Evolutionary conservation across 2,113 vertebrate species (phyloP).

Genomic region (Dendropsophus ebraccatus): DNA sequence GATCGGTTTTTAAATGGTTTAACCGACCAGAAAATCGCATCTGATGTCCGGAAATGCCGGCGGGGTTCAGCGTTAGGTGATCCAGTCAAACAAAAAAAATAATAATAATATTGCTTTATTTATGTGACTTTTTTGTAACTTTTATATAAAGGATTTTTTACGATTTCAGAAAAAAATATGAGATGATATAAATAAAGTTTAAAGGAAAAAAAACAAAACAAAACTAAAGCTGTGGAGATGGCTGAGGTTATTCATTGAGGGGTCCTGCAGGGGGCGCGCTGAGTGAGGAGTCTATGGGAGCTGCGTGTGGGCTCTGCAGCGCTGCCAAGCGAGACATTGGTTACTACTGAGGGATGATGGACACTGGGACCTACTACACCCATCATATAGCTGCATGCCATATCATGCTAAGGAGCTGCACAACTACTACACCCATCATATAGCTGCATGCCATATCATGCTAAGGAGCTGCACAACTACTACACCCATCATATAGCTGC

Average conservation of each 20-base stretch:
- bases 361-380: no score
- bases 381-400: no score
- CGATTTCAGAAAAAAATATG: slow-evolving; percentile 37
- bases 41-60: slow-evolving; percentile 37
- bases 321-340: background rate
- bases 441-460: no score
- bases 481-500: no score
- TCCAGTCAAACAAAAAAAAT: background rate
- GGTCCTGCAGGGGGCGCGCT: slow-evolving; percentile 41
- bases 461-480: no score
- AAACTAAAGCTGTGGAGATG: no score
- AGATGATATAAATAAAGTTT: slow-evolving; percentile 25
- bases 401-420: no score
- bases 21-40: slow-evolving; percentile 22
- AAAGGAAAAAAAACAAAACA: background rate
- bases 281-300: background rate
- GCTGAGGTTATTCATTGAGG: background rate
- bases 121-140: slow-evolving; percentile 58
- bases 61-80: background rate
- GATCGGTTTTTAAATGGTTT: slow-evolving; percentile 56
- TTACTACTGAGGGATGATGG: slow-evolving; percentile 18
- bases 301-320: slow-evolving; percentile 11
- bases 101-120: slow-evolving; percentile 33
- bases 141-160: slow-evolving; percentile 58
- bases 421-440: no score